Percentiles rank a stretch among this genome's conserved stretches.
Conservation (phyloP, 2,888 invertebrate species). For the Melipona bicolor region DNA sequence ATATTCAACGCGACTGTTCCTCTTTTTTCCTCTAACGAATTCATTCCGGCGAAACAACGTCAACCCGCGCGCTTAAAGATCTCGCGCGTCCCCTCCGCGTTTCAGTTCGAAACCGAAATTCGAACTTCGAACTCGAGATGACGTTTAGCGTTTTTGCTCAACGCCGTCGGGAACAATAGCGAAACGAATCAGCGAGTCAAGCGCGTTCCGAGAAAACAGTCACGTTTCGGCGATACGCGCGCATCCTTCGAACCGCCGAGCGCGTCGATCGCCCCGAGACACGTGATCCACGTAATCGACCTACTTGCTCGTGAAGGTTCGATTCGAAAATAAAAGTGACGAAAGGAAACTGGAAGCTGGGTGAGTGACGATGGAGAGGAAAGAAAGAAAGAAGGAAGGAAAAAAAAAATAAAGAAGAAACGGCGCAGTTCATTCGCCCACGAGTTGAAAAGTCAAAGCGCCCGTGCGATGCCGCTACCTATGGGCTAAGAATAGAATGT, state of each 20-base stretch:
- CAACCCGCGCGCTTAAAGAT: no score
- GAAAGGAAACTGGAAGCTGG: not conserved
- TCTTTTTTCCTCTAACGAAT: no score
- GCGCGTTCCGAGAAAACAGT: no score
- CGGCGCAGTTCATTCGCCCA: slow-evolving; percentile 57
- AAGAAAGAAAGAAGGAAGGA: no score
- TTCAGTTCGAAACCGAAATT: no score
- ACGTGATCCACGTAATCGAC: not conserved
- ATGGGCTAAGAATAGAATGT: slow-evolving; percentile 57
- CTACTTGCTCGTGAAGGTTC: not conserved
- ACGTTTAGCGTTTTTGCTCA: no score
- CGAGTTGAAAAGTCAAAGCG: slow-evolving; percentile 64
- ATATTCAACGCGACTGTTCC: slow-evolving; percentile 4
- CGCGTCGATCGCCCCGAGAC: no score
- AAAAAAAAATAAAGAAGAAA: not conserved
- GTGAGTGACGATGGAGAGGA: not conserved
- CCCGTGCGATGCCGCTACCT: slow-evolving; percentile 38
- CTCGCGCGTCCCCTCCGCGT: no score
- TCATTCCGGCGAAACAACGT: no score
- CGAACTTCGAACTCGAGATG: no score
- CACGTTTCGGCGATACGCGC: not conserved
- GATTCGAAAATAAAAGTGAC: slow-evolving; percentile 34
- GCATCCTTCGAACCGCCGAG: slow-evolving; percentile 1
- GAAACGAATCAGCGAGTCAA: no score
- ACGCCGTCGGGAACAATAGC: no score